These are phyloP conservation scores for Anhinga anhinga DNA, from an alignment of 2,113 vertebrate species.

Conservation along the genomic window DNA sequence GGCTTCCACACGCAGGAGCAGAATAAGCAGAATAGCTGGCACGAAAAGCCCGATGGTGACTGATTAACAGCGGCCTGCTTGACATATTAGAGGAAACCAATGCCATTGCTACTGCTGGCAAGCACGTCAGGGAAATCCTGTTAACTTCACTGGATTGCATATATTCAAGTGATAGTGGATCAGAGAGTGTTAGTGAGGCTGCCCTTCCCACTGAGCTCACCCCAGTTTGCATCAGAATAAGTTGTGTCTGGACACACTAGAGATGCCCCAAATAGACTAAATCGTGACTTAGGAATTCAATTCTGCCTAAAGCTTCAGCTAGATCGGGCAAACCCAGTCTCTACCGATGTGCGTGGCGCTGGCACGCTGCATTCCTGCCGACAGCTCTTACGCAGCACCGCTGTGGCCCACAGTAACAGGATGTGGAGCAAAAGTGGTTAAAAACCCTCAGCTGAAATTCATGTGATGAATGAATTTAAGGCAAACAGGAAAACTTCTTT, in stretches of 20 bases:
- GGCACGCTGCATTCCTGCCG: not conserved
- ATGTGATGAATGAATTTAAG: not conserved
- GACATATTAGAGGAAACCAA: not conserved
- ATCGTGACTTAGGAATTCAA: not conserved
- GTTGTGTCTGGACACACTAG: not conserved
- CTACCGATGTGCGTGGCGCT: not conserved
- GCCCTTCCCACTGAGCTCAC: fast-evolving
- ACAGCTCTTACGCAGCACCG: not conserved
- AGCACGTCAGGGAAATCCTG: conserved; percentile 17
- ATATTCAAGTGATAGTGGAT: not conserved
- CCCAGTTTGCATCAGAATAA: not conserved
- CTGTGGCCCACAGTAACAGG: not conserved
- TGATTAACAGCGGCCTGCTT: not conserved
- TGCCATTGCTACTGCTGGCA: not conserved
- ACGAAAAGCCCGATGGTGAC: fast-evolving
- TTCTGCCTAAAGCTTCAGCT: not conserved
- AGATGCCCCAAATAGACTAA: not conserved
- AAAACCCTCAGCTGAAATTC: not conserved
- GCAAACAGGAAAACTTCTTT: conserved; percentile 14
- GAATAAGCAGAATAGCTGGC: not conserved
- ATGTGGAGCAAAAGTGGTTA: conserved; percentile 16
- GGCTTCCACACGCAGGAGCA: not conserved
- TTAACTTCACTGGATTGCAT: not conserved
- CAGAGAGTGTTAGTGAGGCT: fast-evolving
- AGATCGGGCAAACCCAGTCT: not conserved